phyloP scores from a whole-genome alignment of 2,888 invertebrate genomes.

The Campoplex capitator region DNA sequence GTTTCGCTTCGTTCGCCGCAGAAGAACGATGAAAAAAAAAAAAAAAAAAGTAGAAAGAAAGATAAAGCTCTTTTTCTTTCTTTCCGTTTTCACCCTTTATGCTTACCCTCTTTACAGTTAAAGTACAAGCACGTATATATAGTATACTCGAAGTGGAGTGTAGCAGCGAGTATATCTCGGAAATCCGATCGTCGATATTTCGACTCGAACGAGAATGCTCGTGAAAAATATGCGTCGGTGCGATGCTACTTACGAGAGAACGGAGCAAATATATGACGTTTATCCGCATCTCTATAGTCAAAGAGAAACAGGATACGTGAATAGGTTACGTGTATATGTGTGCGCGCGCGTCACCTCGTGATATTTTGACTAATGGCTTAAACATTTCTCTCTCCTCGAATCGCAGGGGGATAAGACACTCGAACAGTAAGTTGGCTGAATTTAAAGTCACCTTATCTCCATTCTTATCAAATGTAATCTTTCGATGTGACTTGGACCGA shows the following conservation, averaged over 20 bases:
- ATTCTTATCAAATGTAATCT: constrained; percentile 12
- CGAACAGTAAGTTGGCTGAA: constrained; percentile 2
- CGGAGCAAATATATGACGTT: neutral
- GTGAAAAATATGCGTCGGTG: constrained; percentile 45
- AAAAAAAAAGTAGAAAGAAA: neutral
- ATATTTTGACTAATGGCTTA: constrained; percentile 17
- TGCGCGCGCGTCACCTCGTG: neutral
- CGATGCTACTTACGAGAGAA: constrained; percentile 6
- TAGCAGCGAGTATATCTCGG: constrained; percentile 19
- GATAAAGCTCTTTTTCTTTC: constrained; percentile 9
- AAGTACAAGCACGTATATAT: constrained; percentile 25
- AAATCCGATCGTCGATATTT: constrained; percentile 58
- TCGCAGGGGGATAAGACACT: neutral
- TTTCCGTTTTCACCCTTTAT: neutral
- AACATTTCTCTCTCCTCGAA: constrained; percentile 1
- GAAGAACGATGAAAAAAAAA: neutral
- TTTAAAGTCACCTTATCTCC: neutral
- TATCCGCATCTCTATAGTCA: constrained; percentile 1
- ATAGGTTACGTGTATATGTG: neutral
- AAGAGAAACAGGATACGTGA: constrained; percentile 10
- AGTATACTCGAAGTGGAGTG: neutral
- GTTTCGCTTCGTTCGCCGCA: constrained; percentile 5
- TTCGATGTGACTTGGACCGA: neutral
- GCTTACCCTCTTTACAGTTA: constrained; percentile 8
- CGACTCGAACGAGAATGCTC: constrained; percentile 39